phyloP scores from a whole-genome alignment of 1,140 invertebrate species.

The Drosophila ambigua region DNA sequence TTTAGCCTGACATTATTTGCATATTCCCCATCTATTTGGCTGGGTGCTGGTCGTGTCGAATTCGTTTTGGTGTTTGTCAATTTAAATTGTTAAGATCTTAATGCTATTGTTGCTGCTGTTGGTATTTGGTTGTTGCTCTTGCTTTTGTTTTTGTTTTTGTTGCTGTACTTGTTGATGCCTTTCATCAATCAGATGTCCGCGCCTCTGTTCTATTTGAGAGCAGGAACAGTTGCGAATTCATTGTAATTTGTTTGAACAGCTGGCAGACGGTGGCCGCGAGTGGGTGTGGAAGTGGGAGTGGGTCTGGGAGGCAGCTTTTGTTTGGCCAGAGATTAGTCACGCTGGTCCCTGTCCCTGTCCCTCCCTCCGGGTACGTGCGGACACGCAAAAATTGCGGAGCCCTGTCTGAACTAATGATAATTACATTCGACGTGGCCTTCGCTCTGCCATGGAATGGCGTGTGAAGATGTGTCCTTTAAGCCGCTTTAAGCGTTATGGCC shows the following conservation, averaged over 20 bases:
- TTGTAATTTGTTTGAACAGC: constrained; percentile 80
- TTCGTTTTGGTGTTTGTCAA: constrained; percentile 49
- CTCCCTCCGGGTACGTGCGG: constrained; percentile 46
- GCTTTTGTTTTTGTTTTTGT: constrained; percentile 19
- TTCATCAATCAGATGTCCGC: constrained; percentile 79
- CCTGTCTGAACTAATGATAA: constrained; percentile 69
- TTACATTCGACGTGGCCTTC: constrained; percentile 64
- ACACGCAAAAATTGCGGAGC: constrained; percentile 67
- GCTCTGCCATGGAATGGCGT: constrained; percentile 3
- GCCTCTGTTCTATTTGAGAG: neutral
- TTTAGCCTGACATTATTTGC: constrained; percentile 36
- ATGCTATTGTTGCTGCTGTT: constrained; percentile 21
- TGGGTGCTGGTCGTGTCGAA: neutral
- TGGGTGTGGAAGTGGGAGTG: neutral
- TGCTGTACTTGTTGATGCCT: constrained; percentile 50
- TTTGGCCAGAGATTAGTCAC: constrained; percentile 64
- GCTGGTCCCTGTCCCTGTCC: constrained; percentile 17
- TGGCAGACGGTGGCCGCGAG: constrained; percentile 23
- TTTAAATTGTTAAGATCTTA: constrained; percentile 71
- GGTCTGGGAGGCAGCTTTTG: constrained; percentile 26
- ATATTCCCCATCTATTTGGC: constrained; percentile 25
- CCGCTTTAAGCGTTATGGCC: constrained; percentile 46
- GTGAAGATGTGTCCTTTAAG: constrained; percentile 22
- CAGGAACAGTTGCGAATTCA: constrained; percentile 74
- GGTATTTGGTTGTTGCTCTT: constrained; percentile 26